Evolutionary conservation across 35 echinoderm and acorn worm genomes (phyloP), one percentile per base, ranked within the genome.

Genomic region (Ptychodera flava): DNA sequence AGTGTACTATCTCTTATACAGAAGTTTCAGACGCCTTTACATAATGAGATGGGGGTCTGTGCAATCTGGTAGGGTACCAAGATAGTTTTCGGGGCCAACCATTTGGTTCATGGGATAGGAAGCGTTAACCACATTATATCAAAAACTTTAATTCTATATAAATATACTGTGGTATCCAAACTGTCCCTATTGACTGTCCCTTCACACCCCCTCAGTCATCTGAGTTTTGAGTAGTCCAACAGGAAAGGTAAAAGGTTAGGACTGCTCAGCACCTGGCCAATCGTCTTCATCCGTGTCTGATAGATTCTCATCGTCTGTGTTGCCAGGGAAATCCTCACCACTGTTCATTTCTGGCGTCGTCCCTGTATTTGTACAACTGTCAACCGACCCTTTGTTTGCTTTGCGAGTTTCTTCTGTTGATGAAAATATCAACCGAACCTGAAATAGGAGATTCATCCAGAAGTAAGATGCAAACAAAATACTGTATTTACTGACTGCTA

Each of bases 301-400:
- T 0, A 32, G 33, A 28, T 86, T 79, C 12, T 37, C 77, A 33
- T 89, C 86, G 30, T 85, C 85, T 0, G 78, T 35, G 29, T 93
- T 80, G 16, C 89, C 91, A 30, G 89, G 83, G 1, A 93, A 52
- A 36, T 93, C 92, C 30, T 90, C 87, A 27, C 81, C 79, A 45
- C 92, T 90, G 27, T 34, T 45, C 22, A 64, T 64, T 6, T 64
- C 45, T 64, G 45, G 45, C 22, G 45, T 12, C 22, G 45, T 64
- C 45, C 45, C 45, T 64, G 45, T 64, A 22, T 64, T 64, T 64
- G 45, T 64, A 64, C 45, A 64, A 22, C 45, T 22, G 22, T 64
- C 45, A 12, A 22, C 6, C 45, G 22, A 12, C 45, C 45, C n/a
- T n/a, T n/a, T n/a, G n/a, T n/a, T 64, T 6, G 45, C 45, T 64